Percentiles rank a stretch among this genome's conserved stretches.
Evolutionary conservation across 1,140 invertebrate species (phyloP).

Genomic region (Bemisia tabaci): DNA sequence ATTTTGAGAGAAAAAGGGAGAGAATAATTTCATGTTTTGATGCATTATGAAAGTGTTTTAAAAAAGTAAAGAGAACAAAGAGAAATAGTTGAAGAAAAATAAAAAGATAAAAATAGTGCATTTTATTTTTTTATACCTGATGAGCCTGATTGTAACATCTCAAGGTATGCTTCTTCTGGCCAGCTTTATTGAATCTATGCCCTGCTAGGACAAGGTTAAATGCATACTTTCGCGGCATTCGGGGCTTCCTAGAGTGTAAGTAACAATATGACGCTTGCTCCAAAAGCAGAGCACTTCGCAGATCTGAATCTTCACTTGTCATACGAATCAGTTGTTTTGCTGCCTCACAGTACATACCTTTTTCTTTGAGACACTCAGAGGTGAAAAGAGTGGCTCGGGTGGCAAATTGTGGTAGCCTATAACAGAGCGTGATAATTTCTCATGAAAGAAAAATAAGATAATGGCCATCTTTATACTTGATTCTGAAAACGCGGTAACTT

Average conservation of each 20-base stretch:
- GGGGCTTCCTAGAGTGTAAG: constrained; percentile 46
- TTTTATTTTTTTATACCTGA: constrained; percentile 51
- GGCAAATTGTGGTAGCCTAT: constrained; percentile 73
- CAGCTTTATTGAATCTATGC: constrained; percentile 81
- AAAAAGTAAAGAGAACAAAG: too few species aligned
- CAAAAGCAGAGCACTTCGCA: constrained; percentile 76
- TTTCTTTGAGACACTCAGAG: constrained; percentile 67
- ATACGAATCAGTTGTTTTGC: constrained; percentile 86
- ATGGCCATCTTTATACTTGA: too few species aligned
- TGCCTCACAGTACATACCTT: constrained; percentile 67
- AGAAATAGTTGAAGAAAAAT: too few species aligned
- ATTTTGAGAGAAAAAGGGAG: too few species aligned
- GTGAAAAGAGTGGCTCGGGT: constrained; percentile 78
- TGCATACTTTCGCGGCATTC: constrained; percentile 85
- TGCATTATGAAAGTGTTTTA: too few species aligned
- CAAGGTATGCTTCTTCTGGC: constrained; percentile 77
- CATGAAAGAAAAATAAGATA: too few species aligned
- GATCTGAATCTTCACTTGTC: constrained; percentile 87
- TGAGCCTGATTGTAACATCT: constrained; percentile 84
- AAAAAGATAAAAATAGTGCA: too few species aligned
- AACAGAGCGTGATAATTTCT: too few species aligned
- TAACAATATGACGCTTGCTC: constrained; percentile 95
- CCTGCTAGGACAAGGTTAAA: constrained; percentile 93
- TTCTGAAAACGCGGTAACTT: too few species aligned
- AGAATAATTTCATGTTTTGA: too few species aligned